Evolutionary conservation across 2,888 invertebrate genomes (phyloP).

Genomic region (Drosophila kuntzei): DNA sequence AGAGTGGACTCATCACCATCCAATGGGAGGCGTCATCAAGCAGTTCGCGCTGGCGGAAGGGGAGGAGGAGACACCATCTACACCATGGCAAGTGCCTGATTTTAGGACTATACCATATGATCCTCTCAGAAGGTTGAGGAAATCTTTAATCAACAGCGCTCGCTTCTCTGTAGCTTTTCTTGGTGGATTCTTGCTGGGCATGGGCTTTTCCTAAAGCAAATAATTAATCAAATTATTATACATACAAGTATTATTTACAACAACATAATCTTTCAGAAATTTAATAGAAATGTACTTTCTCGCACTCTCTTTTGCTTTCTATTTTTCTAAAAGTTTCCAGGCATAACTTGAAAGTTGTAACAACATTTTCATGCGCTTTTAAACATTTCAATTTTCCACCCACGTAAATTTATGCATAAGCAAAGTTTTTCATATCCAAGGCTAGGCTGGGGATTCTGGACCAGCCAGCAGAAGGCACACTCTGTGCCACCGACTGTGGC

Average conservation of each 20-base stretch:
- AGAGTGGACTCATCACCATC: conserved; percentile 32
- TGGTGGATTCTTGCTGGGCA: conserved; percentile 60
- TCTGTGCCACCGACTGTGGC: conserved; percentile 7
- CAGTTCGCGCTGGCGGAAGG: neutral
- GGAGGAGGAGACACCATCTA: neutral
- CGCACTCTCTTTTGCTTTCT: neutral
- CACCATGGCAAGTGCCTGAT: neutral
- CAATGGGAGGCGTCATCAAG: neutral
- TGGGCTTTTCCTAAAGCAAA: conserved; percentile 46
- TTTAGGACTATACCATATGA: neutral
- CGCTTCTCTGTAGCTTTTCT: conserved; percentile 53
- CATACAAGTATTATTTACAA: neutral
- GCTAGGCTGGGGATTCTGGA: conserved; percentile 14
- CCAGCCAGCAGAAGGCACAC: neutral
- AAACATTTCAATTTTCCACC: conserved; percentile 75
- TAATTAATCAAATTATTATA: neutral
- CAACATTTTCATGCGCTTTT: conserved; percentile 81
- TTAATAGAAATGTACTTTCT: conserved; percentile 14
- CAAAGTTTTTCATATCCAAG: conserved; percentile 64
- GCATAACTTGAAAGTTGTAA: conserved; percentile 75
- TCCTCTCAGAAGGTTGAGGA: conserved; percentile 4
- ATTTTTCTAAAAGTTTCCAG: conserved; percentile 51
- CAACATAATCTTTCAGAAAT: conserved; percentile 17
- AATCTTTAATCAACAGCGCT: conserved; percentile 17
- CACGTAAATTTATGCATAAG: conserved; percentile 75